phyloP scores from a whole-genome alignment of 2,113 vertebrate genomes.

The Trinectes maculatus region DNA sequence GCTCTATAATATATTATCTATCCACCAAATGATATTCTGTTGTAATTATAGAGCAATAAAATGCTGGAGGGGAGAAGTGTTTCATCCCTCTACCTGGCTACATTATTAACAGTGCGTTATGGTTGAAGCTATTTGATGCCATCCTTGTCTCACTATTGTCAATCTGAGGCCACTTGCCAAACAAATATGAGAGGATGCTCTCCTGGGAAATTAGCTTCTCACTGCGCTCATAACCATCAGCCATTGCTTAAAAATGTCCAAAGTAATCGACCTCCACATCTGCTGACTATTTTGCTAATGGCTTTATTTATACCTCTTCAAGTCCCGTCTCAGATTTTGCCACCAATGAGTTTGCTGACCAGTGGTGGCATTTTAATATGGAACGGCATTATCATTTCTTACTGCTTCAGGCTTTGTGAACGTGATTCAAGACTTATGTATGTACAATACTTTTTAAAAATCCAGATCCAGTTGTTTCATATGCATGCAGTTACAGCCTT shows the following conservation, averaged over 20 bases:
- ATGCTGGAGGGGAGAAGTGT: neutral
- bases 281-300: neutral
- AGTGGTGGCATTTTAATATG: no score
- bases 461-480: no score
- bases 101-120: conserved; percentile 3
- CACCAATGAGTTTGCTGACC: no score
- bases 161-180: conserved; percentile 22
- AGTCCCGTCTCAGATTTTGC: conserved; percentile 9
- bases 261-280: conserved; percentile 2
- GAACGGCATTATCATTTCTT: no score
- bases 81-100: neutral
- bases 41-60: neutral
- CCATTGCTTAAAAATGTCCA: conserved; percentile 6
- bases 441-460: no score
- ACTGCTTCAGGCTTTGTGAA: conserved; percentile 4
- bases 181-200: conserved; percentile 33
- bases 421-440: no score
- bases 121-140: neutral
- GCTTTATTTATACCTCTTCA: conserved; percentile 1
- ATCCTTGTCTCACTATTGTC: neutral
- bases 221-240: conserved; percentile 26
- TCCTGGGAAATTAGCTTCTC: conserved; percentile 45
- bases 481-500: no score
- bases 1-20: neutral
- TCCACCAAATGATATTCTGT: neutral